Evolutionary conservation across 2,113 vertebrate species (phyloP).

Genomic region (Scopus umbretta): DNA sequence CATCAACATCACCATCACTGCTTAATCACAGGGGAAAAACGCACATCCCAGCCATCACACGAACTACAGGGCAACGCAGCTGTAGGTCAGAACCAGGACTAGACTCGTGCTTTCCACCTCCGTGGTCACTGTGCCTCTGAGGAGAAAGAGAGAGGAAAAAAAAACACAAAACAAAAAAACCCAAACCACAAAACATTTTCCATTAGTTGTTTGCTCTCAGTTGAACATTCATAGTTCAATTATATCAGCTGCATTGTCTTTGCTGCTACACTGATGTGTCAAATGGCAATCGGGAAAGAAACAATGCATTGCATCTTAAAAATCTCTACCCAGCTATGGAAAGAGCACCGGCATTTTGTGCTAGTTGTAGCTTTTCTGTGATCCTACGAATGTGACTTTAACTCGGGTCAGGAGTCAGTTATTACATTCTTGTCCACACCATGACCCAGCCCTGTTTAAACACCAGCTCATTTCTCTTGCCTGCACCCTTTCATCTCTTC

Average conservation of each 20-base stretch:
- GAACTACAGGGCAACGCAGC: not conserved
- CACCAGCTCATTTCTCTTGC: not conserved
- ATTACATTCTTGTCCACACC: not conserved
- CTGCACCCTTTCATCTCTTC: not conserved
- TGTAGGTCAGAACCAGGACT: not conserved
- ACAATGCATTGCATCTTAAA: not conserved
- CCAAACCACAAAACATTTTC: not conserved
- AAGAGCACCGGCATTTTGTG: not conserved
- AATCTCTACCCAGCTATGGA: not conserved
- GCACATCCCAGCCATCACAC: accelerated
- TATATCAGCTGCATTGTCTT: not conserved
- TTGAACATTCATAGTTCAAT: not conserved
- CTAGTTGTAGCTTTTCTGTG: not conserved
- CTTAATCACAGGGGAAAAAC: not conserved
- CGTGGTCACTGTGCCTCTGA: not conserved
- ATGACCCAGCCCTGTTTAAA: not conserved
- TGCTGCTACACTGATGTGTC: not conserved
- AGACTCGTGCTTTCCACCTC: not conserved
- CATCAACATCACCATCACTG: too few species aligned
- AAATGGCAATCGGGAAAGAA: not conserved
- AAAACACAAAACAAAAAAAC: not conserved
- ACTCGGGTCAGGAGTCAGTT: not conserved
- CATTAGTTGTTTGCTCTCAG: not conserved
- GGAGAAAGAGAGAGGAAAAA: too few species aligned
- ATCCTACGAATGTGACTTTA: accelerated